Evolutionary conservation across 2,888 invertebrate species (phyloP).

Genomic region (Acleris cristana): DNA sequence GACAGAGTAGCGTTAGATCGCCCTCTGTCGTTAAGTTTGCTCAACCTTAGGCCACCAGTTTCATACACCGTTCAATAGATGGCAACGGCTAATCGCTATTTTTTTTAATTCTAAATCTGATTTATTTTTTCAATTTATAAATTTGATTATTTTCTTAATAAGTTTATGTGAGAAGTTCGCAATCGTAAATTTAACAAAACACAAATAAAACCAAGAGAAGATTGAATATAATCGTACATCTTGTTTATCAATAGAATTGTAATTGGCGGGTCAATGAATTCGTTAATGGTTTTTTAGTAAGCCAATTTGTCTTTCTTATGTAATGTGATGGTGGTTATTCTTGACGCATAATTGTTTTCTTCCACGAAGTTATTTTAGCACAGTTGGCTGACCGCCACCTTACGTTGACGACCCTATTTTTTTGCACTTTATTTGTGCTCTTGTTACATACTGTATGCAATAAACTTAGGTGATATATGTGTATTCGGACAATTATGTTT

Average conservation of each 20-base stretch:
- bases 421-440: conserved; percentile 20
- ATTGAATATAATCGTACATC: conserved; percentile 1
- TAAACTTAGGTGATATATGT: background rate
- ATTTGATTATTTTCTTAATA: too few species aligned
- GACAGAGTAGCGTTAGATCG: background rate
- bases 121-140: too few species aligned
- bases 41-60: background rate
- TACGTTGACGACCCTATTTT: conserved; percentile 21
- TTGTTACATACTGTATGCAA: conserved; percentile 1
- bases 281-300: background rate
- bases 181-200: too few species aligned
- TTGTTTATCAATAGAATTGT: conserved; percentile 2
- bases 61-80: conserved; percentile 7
- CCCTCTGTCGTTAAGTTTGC: background rate
- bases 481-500: too few species aligned
- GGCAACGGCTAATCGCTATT: conserved; percentile 3
- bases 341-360: conserved; percentile 34
- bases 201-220: background rate
- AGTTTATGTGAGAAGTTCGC: too few species aligned
- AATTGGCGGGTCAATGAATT: conserved; percentile 4
- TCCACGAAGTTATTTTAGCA: conserved; percentile 43
- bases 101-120: background rate
- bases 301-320: conserved; percentile 12
- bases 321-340: conserved; percentile 6
- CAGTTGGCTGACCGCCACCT: conserved; percentile 49